Base-by-base conservation (phyloP, 2,113 vertebrate species). In the Anseranas semipalmata region DNA sequence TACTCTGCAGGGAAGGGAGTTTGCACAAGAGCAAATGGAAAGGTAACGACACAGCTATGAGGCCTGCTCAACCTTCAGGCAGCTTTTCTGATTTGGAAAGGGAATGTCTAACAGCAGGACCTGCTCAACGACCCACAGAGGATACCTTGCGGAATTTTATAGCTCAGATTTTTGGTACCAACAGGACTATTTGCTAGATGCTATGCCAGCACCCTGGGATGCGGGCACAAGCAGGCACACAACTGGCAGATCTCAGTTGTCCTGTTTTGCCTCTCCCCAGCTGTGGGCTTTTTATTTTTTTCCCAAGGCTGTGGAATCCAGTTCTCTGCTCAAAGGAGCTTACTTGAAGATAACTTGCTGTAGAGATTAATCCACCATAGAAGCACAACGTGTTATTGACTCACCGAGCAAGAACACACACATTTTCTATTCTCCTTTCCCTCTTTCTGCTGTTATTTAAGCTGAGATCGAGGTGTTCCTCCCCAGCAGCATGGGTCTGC, bases 11-110 rank as follows among this genome's bases (percentile, higher is more conserved):
- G 50, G 53, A 65, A 4, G 6, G 59, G 21, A 87, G 52, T 25
- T 37, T 74, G 62, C 85, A 92, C 53, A 73, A 60, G 41, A 58
- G 50, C 30, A 15, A 70, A 43, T 53, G 32, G 55, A 32, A 73
- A 63, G 45, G 75, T 41, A 60, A 43, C 0, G 1, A 43, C 0
- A 3, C 15, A 67, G 43, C 52, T 13, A 1, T 1, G 55, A 63
- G 75, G 63, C 52, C 67, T 53, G 3, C 35, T 59, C 0, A 3
- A 50, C 28, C 73, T 75, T 88, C 80, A 81, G 63, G 85, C 25
- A 45, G 43, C 72, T 75, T 50, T 86, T 91, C 66, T 14, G 15
- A 45, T 46, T 91, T 43, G 82, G 65, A 95, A 87, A 63, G 66
- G 77, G 75, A 94, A 89, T 43, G 32, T 84, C 68, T 43, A 67